phyloP scores from a whole-genome alignment of 2,888 invertebrate genomes.

The Orchesellides sinensis region DNA sequence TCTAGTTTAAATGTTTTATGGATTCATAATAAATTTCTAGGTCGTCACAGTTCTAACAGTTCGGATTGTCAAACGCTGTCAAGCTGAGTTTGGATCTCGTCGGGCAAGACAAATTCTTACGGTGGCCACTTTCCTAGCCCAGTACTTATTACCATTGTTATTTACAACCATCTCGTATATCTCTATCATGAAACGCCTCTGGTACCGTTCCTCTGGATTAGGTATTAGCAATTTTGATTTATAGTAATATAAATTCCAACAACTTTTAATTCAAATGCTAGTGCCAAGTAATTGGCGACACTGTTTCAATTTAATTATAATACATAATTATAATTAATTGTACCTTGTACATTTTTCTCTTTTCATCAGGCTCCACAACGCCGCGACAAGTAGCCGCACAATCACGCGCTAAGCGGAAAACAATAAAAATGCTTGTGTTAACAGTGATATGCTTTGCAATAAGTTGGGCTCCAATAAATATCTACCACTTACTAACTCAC shows the following conservation, averaged over 20 bases:
- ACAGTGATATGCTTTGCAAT: conserved; percentile 77
- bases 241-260: not conserved
- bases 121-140: conserved; percentile 76
- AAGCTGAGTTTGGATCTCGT: conserved; percentile 76
- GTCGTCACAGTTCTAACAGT: conserved; percentile 74
- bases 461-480: conserved; percentile 79
- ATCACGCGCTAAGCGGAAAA: conserved; percentile 77
- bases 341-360: not conserved
- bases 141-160: conserved; percentile 77
- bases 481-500: conserved; percentile 76
- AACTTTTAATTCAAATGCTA: conserved; percentile 7
- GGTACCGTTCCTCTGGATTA: conserved; percentile 67
- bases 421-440: conserved; percentile 78
- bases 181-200: conserved; percentile 74
- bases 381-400: conserved; percentile 77
- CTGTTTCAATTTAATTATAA: no score
- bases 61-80: conserved; percentile 76
- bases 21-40: no score
- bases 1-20: no score
- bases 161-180: conserved; percentile 77
- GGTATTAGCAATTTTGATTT: no score
- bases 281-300: no score
- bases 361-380: conserved; percentile 77
- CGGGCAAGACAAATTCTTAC: conserved; percentile 76
- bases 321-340: not conserved